Evolutionary conservation across 2,888 invertebrate genomes (phyloP).

Genomic region (Drosophila glabriapex): DNA sequence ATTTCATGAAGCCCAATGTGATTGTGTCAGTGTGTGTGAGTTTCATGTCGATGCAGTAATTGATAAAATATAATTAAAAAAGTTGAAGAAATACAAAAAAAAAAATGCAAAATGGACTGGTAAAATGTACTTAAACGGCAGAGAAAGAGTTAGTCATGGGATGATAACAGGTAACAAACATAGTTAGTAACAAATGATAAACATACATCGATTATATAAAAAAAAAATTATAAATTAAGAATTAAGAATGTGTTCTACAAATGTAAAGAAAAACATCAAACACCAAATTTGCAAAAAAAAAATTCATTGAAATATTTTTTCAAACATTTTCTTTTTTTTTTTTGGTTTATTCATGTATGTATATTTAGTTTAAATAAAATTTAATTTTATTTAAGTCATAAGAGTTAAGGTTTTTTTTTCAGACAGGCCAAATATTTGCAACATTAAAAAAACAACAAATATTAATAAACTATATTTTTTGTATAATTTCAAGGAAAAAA

Average conservation of each 20-base stretch:
- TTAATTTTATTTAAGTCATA: slow-evolving; percentile 73
- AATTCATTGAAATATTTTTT: slow-evolving; percentile 37
- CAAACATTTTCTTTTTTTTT: slow-evolving; percentile 33
- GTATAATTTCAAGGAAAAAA: slow-evolving; percentile 14
- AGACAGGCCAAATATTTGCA: slow-evolving; percentile 45
- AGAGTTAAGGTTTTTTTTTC: slow-evolving; percentile 44
- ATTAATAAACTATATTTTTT: slow-evolving; percentile 12
- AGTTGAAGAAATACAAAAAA: background rate
- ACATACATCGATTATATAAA: background rate
- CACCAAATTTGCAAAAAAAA: slow-evolving; percentile 47
- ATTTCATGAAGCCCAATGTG: slow-evolving; percentile 6
- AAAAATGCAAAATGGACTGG: background rate
- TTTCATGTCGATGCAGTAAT: slow-evolving; percentile 21
- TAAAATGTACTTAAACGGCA: background rate
- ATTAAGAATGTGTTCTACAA: slow-evolving; percentile 11
- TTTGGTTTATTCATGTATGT: slow-evolving; percentile 68
- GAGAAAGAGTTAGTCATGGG: background rate
- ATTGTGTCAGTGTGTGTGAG: slow-evolving; percentile 26
- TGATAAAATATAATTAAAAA: slow-evolving; percentile 10
- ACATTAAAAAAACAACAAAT: slow-evolving; percentile 32
- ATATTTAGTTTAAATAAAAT: slow-evolving; percentile 68
- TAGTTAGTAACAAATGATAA: background rate
- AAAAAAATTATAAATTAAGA: background rate
- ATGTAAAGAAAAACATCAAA: slow-evolving; percentile 18
- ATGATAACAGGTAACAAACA: background rate